These are phyloP conservation scores for Entomobrya multifasciata DNA, from an alignment of 2,888 invertebrate species.

Conservation along the genomic window DNA sequence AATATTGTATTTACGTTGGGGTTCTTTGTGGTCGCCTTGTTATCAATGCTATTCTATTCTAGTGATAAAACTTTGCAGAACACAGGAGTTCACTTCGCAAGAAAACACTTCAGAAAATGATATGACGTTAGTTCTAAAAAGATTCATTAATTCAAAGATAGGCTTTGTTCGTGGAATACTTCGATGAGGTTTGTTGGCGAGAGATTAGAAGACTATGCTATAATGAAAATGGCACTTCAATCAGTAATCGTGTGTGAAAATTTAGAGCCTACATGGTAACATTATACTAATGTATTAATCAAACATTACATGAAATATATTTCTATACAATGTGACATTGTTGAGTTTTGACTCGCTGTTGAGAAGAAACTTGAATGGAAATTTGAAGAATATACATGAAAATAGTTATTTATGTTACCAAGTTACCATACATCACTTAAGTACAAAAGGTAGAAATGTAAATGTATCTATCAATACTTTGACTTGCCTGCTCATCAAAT, in stretches of 20 bases:
- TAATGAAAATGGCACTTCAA: slow-evolving; percentile 14
- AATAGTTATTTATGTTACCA: neutral
- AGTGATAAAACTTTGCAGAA: slow-evolving; percentile 44
- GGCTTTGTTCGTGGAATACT: too few species aligned
- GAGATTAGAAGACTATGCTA: too few species aligned
- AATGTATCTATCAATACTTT: too few species aligned
- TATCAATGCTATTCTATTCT: slow-evolving; percentile 39
- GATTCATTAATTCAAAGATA: too few species aligned
- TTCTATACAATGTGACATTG: too few species aligned
- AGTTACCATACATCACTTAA: neutral
- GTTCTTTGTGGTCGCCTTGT: slow-evolving; percentile 62
- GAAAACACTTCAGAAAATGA: too few species aligned
- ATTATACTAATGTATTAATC: too few species aligned
- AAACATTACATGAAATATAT: too few species aligned
- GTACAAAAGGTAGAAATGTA: neutral
- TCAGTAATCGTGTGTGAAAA: slow-evolving; percentile 1
- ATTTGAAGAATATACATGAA: neutral
- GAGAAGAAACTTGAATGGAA: neutral
- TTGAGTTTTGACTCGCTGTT: neutral
- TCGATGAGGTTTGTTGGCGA: too few species aligned
- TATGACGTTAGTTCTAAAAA: too few species aligned
- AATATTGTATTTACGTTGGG: slow-evolving; percentile 63
- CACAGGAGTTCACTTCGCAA: neutral
- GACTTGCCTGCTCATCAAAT: neutral
- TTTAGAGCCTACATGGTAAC: too few species aligned